phyloP scores from a whole-genome alignment of 2,888 invertebrate species.

The Xylocampa areola region DNA sequence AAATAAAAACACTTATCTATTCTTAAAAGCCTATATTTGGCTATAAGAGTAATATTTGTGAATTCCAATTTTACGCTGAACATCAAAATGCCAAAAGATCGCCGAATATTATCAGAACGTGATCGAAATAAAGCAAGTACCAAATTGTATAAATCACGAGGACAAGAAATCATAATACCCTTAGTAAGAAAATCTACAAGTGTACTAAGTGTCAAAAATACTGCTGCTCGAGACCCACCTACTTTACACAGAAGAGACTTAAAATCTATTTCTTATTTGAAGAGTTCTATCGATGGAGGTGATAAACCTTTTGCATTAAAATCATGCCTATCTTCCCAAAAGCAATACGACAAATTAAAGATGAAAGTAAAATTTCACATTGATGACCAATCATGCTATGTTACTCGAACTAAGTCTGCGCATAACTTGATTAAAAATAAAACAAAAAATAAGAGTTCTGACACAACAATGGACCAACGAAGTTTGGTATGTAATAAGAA shows the following conservation, averaged over 20 bases:
- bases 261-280: slow-evolving; percentile 25
- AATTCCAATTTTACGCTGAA: not conserved
- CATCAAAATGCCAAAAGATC: slow-evolving; percentile 34
- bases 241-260: slow-evolving; percentile 24
- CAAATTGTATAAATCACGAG: slow-evolving; percentile 1
- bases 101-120: slow-evolving; percentile 1
- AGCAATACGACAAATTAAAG: slow-evolving; percentile 36
- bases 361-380: slow-evolving; percentile 41
- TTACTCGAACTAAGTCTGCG: slow-evolving; percentile 15
- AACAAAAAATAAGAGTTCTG: not conserved
- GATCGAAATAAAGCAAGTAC: not conserved
- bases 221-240: not conserved
- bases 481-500: not conserved
- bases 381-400: not conserved
- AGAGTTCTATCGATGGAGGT: not conserved
- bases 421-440: slow-evolving; percentile 22
- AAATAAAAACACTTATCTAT: not conserved
- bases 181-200: slow-evolving; percentile 40
- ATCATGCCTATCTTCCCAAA: slow-evolving; percentile 45
- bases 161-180: slow-evolving; percentile 3
- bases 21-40: not conserved
- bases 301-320: slow-evolving; percentile 22
- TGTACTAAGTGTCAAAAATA: slow-evolving; percentile 10
- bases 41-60: not conserved
- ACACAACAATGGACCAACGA: not conserved